These are phyloP conservation scores for Nibea coibor DNA, from an alignment of 2,113 vertebrate genomes.

Conservation along the genomic window DNA sequence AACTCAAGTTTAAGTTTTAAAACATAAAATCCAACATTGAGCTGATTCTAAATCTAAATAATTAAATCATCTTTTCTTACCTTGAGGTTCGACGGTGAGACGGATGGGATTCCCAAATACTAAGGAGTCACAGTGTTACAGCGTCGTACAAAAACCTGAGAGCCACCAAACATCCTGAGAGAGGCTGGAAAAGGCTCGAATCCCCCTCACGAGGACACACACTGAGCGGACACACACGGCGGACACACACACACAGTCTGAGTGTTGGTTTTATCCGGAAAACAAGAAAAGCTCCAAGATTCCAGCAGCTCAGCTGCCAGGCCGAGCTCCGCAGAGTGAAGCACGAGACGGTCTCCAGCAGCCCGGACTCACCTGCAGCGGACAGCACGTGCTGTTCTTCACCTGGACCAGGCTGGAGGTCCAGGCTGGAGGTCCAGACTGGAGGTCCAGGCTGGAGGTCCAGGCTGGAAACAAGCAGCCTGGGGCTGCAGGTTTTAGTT, in stretches of 20 bases:
- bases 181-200: fast-evolving
- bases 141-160: slow-evolving; percentile 52
- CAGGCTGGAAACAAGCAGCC: fast-evolving
- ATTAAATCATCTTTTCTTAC: slow-evolving; percentile 47
- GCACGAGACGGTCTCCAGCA: neutral
- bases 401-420: neutral
- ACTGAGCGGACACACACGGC: fast-evolving
- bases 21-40: neutral
- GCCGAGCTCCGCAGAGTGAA: fast-evolving
- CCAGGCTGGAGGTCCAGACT: neutral
- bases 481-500: slow-evolving; percentile 66
- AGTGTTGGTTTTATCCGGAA: fast-evolving
- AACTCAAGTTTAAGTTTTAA: neutral
- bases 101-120: slow-evolving; percentile 17
- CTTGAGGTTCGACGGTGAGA: slow-evolving; percentile 40
- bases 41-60: fast-evolving
- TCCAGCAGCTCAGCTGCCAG: neutral
- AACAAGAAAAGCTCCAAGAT: fast-evolving
- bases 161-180: fast-evolving
- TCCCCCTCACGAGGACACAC: fast-evolving
- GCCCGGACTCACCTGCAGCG: neutral
- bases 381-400: fast-evolving
- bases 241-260: neutral
- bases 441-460: neutral
- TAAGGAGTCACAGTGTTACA: slow-evolving; percentile 45